phyloP scores from a whole-genome alignment of 2,797 vertebrate species.

The Clarias laeviceps region DNA sequence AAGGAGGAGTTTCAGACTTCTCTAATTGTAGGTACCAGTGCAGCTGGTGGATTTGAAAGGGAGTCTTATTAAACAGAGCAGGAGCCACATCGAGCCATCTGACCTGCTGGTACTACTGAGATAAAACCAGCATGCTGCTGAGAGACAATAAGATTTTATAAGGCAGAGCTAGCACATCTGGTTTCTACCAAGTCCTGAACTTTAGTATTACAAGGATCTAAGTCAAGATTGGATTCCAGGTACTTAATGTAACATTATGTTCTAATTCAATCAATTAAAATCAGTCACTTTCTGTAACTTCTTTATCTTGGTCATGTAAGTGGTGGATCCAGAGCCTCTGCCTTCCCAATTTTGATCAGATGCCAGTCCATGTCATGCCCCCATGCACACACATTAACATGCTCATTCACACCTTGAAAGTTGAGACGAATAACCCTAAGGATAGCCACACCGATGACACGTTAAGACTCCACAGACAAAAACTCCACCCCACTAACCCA shows the following conservation, averaged over 20 bases:
- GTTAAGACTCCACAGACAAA: not conserved
- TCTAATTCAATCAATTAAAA: not conserved
- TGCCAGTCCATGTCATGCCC: not conserved
- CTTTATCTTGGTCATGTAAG: not conserved
- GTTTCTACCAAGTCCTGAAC: not conserved
- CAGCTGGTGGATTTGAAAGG: constrained; percentile 4
- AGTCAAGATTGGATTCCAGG: not conserved
- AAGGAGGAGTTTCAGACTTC: not conserved
- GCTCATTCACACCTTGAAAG: not conserved
- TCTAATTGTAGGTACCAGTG: constrained; percentile 23
- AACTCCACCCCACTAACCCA: not conserved
- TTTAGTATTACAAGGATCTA: not conserved
- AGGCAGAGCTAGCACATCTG: not conserved
- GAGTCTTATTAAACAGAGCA: not conserved
- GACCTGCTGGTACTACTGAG: not conserved
- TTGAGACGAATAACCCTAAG: not conserved
- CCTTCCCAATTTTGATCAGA: not conserved
- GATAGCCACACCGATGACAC: not conserved
- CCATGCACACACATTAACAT: not conserved
- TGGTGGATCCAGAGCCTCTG: not conserved
- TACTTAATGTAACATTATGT: not conserved
- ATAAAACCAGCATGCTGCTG: not conserved
- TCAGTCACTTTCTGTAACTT: not conserved
- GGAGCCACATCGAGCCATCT: not conserved
- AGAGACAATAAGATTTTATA: not conserved